Percentiles rank a stretch among this genome's conserved stretches.
Conservation (phyloP, 2,113 vertebrate genomes). For the Grammomys dolichurus region DNA sequence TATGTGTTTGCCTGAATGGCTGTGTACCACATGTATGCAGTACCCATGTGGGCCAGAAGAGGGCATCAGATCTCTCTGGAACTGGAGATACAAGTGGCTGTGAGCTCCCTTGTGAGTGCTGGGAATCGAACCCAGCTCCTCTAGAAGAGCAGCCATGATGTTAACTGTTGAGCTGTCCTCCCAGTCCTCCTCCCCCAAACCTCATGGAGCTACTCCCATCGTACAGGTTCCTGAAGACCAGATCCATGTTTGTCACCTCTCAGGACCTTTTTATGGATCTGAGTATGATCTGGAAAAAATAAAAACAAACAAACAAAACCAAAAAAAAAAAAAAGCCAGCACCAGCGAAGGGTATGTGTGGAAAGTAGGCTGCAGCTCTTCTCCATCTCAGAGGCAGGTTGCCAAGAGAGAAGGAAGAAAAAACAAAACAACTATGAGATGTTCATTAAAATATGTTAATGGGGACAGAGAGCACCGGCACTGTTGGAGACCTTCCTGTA, state of each 20-base stretch:
- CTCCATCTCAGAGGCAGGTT: neutral
- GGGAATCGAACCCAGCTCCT: neutral
- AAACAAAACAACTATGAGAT: neutral
- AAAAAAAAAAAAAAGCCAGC: neutral
- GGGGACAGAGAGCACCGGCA: constrained; percentile 10
- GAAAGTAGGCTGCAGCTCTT: constrained; percentile 28
- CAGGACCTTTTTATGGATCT: neutral
- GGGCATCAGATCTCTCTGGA: neutral
- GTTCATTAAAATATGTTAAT: constrained; percentile 63
- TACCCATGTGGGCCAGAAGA: neutral
- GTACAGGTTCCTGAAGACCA: neutral
- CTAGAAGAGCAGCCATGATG: neutral
- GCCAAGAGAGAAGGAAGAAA: neutral
- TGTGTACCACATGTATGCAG: neutral
- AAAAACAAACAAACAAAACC: too few relatives aligned
- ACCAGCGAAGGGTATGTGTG: neutral
- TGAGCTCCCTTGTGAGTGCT: neutral
- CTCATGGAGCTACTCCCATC: neutral
- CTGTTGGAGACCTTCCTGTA: neutral
- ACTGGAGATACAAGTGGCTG: neutral
- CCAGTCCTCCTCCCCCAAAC: neutral
- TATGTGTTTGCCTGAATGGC: neutral
- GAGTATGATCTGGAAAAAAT: neutral
- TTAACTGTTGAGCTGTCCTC: neutral
- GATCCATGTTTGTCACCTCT: neutral